These are phyloP conservation scores for Pelmatolapia mariae DNA, from an alignment of 2,113 vertebrate species.

Conservation along the genomic window DNA sequence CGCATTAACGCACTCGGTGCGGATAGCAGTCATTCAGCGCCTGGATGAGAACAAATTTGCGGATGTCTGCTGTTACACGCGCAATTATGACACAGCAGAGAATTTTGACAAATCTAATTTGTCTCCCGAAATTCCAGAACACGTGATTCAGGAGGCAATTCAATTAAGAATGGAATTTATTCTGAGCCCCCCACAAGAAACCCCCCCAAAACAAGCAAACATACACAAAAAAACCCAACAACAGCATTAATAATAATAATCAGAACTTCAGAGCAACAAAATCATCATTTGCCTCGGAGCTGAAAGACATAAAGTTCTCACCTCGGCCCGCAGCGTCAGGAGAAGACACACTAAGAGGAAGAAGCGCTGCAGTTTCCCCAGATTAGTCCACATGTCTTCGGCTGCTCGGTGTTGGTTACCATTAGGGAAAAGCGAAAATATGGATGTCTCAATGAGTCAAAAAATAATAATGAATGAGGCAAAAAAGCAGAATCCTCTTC, in stretches of 20 bases:
- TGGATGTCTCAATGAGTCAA: neutral
- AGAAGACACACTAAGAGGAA: conserved; percentile 51
- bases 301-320: conserved; percentile 42
- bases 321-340: conserved; percentile 62
- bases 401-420: conserved; percentile 46
- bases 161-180: conserved; percentile 40
- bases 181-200: neutral
- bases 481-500: conserved; percentile 10
- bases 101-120: neutral
- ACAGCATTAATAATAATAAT: neutral
- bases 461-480: neutral
- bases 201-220: neutral
- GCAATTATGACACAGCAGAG: neutral
- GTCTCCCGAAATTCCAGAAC: conserved; percentile 6
- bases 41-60: neutral
- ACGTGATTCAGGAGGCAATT: conserved; percentile 40
- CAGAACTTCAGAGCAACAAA: neutral
- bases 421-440: conserved; percentile 33
- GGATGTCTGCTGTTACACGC: neutral
- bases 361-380: conserved; percentile 47
- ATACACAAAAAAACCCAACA: accelerated
- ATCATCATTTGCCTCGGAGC: neutral
- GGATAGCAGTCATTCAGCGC: neutral
- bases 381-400: conserved; percentile 72
- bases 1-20: neutral